Percentiles rank a stretch among this genome's conserved stretches.
Evolutionary conservation across 2,113 vertebrate species (phyloP).

Genomic region (Gambusia holbrooki): DNA sequence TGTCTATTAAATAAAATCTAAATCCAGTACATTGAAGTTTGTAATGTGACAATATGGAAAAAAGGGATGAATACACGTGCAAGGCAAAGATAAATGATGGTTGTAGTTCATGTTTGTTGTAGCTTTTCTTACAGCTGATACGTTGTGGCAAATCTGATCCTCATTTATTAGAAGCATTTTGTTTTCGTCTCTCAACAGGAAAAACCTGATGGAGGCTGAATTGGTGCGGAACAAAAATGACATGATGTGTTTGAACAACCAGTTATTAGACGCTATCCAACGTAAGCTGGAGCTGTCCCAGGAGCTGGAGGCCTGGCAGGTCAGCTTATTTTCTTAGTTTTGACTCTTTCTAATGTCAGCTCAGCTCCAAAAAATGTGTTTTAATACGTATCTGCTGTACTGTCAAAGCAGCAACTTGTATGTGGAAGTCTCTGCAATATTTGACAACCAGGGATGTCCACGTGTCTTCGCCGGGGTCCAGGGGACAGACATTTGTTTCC

Average conservation of each 20-base stretch:
- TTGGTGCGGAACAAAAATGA: conserved; percentile 81
- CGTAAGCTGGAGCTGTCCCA: conserved; percentile 87
- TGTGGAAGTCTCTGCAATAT: not conserved
- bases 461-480: conserved; percentile 13
- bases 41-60: no score
- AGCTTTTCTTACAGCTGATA: no score
- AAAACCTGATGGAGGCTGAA: conserved; percentile 84
- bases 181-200: conserved; percentile 69
- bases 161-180: conserved; percentile 8
- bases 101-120: no score
- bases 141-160: not conserved
- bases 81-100: no score
- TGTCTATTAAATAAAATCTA: no score
- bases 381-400: not conserved
- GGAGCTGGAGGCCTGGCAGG: conserved; percentile 91
- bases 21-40: no score
- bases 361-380: not conserved
- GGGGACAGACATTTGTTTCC: not conserved
- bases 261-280: conserved; percentile 86
- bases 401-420: not conserved
- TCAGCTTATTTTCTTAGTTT: conserved; percentile 35
- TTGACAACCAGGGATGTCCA: not conserved
- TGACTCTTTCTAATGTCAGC: not conserved
- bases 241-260: conserved; percentile 83
- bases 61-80: no score